Evolutionary conservation across 2,113 vertebrate genomes (phyloP).

Genomic region (Phrynosoma blainvillii): DNA sequence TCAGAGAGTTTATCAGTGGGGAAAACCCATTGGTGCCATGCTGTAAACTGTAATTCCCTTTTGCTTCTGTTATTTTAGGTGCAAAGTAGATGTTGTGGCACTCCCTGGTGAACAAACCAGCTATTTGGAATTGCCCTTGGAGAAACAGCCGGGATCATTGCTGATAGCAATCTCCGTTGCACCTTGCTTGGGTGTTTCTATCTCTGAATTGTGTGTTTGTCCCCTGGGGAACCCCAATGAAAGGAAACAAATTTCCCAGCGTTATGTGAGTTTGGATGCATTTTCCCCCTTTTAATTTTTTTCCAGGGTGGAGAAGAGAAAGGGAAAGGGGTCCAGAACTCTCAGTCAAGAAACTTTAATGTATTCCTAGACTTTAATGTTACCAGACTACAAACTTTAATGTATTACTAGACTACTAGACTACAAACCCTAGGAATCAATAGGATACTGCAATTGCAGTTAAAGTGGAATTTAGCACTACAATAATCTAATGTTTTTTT

Average conservation of each 20-base stretch:
- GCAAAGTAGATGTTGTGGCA: conserved; percentile 84
- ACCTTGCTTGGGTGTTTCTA: conserved; percentile 85
- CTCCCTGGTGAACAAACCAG: conserved; percentile 80
- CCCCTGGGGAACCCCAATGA: conserved; percentile 82
- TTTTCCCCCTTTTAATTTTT: accelerated
- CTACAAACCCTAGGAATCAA: too few species aligned
- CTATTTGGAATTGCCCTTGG: conserved; percentile 81
- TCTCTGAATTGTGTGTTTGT: conserved; percentile 86
- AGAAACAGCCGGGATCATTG: conserved; percentile 80
- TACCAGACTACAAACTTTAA: too few species aligned
- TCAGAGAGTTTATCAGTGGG: too few species aligned
- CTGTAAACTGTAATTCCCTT: neutral
- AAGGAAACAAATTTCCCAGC: conserved; percentile 75
- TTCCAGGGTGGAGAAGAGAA: neutral
- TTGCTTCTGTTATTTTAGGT: conserved; percentile 72
- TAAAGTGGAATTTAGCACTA: too few species aligned
- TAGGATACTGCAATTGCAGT: too few species aligned
- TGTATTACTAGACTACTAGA: too few species aligned
- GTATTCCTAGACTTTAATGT: too few species aligned
- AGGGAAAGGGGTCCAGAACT: too few species aligned
- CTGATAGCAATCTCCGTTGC: conserved; percentile 83
- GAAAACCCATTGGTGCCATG: too few species aligned
- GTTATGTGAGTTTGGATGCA: conserved; percentile 80
- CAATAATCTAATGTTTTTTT: too few species aligned
- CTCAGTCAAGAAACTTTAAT: too few species aligned